Evolutionary conservation across 2,888 invertebrate genomes (phyloP), one percentile per base, ranked within the genome.

Genomic region (Ligdia adustata): DNA sequence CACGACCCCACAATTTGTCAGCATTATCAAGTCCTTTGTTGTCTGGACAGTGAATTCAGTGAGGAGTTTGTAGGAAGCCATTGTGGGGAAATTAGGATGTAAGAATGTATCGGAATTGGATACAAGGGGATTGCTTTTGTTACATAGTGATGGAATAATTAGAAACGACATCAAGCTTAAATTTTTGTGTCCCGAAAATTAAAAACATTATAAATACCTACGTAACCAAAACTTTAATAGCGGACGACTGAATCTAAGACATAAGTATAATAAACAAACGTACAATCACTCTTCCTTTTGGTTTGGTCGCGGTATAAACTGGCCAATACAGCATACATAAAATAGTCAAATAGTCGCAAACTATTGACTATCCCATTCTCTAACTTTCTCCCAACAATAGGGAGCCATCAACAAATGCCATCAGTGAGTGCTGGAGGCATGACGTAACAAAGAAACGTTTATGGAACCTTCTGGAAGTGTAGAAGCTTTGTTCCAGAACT

Each of bases 1-100:
- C 48, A 59, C 62, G 55, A 50, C 57, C 54, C 50, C 44, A 40
- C 49, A 52, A 62, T 61, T 57, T 53, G 57, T 55, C 29, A 45
- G 53, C 52, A 49, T 51, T 62, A 62, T 60, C 43, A 53, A n/a
- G 20, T 65, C 62, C 69, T 72, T 72, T 72, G 72, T 72, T 69
- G 71, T 72, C 72, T 72, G 65, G 60, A 51, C 44, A 53, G 41
- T 31, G 55, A 57, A 49, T 64, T 40, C 38, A 13, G 28, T 56
- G 40, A 55, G 50, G 46, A 44, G 59, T 28, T 60, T 53, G 38
- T 39, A 34, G 38, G 32, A 32, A 49, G 42, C 38, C 29, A 42
- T 49, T 43, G 42, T 38, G 12, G 20, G 33, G 22, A 43, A 43
- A 34, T 43, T 33, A 49, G 33, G 37, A 38, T 37, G 42, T 15